Evolutionary conservation across 2,113 vertebrate genomes (phyloP).

Genomic region (Muntiacus reevesi): DNA sequence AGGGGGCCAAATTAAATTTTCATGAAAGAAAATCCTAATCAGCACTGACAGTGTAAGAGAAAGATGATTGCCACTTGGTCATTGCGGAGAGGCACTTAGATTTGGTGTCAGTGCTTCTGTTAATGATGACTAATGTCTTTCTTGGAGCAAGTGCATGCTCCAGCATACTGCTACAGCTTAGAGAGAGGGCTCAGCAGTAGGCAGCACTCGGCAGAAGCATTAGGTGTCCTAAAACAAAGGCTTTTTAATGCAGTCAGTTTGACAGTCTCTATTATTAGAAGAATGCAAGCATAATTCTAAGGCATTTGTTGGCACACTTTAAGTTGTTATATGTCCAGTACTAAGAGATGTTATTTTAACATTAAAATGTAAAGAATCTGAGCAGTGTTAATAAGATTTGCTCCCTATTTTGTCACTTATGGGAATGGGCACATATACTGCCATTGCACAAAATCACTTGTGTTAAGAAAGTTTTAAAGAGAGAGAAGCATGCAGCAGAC

Average conservation of each 20-base stretch:
- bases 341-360: constrained; percentile 23
- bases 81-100: constrained; percentile 92
- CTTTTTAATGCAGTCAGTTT: not conserved
- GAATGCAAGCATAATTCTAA: constrained; percentile 2
- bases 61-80: constrained; percentile 92
- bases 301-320: not conserved
- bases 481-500: not conserved
- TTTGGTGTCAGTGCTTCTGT: constrained; percentile 89
- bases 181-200: constrained; percentile 37
- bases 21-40: constrained; percentile 87
- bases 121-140: constrained; percentile 98
- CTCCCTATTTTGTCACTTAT: not conserved
- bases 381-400: not conserved
- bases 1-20: constrained; percentile 85
- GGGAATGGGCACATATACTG: not conserved
- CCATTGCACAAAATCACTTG: not conserved
- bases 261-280: not conserved
- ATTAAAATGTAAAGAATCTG: not conserved
- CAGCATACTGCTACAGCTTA: constrained; percentile 72
- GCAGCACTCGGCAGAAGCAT: constrained; percentile 46
- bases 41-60: constrained; percentile 89
- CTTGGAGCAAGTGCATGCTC: constrained; percentile 83
- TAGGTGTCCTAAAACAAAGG: constrained; percentile 76
- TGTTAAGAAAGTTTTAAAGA: constrained; percentile 61
- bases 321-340: constrained; percentile 2